Base-by-base conservation (phyloP, 2,888 invertebrate genomes). In the Parnassius orleans region DNA sequence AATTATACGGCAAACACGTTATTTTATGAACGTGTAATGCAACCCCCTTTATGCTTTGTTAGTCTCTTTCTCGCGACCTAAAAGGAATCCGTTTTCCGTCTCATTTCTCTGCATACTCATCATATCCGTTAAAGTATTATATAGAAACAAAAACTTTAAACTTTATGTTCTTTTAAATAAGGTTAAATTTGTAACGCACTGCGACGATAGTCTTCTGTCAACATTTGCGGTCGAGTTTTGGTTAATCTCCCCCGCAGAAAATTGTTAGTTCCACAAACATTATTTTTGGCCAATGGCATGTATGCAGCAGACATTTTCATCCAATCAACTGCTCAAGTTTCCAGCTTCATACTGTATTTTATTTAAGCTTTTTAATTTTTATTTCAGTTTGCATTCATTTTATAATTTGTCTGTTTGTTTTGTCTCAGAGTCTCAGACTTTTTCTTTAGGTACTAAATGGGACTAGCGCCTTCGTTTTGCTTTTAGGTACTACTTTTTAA, bases 241-340 rank as follows among this genome's bases (percentile, higher is more conserved):
- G 84, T 86, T 83, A 84, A 86, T 86, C 87, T 85, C 86, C 86
- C 86, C 86, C 84, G 84, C 84, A 84, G 80, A 84, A 84, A 85
- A 79, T 84, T 81, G 83, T 83, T 84, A 84, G 82, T 83, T 80
- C 75, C 78, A 81, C 84, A 84, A 89, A 87, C 80, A 87, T 91
- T 90, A 90, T 91, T 88, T 89, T 87, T 87, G 87, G 83, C 92
- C 92, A 92, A 92, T 92, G 84, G 86, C 75, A 84, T 80, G 81
- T 80, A 79, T 78, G 83, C 81, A 74, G 71, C 70, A 75, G 72
- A 76, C 78, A 78, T 85, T 88, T 85, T 78, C 80, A 81, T 78
- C 91, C 91, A 91, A 91, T 90, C 77, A 79, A 80, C 78, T 69
- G 72, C 73, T 73, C 69, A 75, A 75, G 71, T 73, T 83, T 83